A percentile compares a stretch with the other conserved stretches of the same genome.
Evolutionary conservation across 2,113 vertebrate species (phyloP).

Genomic region (Protobothrops flavoviridis): DNA sequence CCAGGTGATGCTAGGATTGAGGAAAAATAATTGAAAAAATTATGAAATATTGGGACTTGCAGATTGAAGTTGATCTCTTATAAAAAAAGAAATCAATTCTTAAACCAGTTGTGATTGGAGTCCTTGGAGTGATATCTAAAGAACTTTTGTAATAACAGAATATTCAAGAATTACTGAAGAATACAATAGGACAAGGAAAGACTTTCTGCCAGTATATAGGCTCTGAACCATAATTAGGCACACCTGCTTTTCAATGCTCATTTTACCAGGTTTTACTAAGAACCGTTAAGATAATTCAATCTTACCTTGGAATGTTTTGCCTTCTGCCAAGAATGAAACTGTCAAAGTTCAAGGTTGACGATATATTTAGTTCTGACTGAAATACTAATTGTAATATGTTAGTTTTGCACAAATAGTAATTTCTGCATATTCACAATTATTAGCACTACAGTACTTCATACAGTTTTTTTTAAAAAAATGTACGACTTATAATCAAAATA

Average conservation of each 20-base stretch:
- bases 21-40: too few relatives aligned
- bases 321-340: too few relatives aligned
- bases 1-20: too few relatives aligned
- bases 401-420: conserved; percentile 45
- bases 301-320: neutral
- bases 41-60: too few relatives aligned
- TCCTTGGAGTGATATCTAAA: too few relatives aligned
- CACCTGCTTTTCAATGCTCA: neutral
- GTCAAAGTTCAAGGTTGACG: too few relatives aligned
- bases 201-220: neutral
- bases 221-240: neutral
- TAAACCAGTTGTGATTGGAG: too few relatives aligned
- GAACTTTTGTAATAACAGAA: neutral
- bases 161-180: neutral
- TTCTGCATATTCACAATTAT: conserved; percentile 45
- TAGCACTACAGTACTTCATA: conserved; percentile 9
- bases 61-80: too few relatives aligned
- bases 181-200: neutral
- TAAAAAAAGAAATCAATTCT: too few relatives aligned
- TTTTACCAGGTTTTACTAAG: neutral
- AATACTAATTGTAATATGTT: conserved; percentile 45
- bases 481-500: conserved; percentile 34
- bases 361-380: conserved; percentile 13
- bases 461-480: neutral
- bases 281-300: neutral